Percentiles rank a stretch among this genome's conserved stretches.
Evolutionary conservation across 2,113 vertebrate species (phyloP).

Genomic region (Elephantulus edwardii): DNA sequence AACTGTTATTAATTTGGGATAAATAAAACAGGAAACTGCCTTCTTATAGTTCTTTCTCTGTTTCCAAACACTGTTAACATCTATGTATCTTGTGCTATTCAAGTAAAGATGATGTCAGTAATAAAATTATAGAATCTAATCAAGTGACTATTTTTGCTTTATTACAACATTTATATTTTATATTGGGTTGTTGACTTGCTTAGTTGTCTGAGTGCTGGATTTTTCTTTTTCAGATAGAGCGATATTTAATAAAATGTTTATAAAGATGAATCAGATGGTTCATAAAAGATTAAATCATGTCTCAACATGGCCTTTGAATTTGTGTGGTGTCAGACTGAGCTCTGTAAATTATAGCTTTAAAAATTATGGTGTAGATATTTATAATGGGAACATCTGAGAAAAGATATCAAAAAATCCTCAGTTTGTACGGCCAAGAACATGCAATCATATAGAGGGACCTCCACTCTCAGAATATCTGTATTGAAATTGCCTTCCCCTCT

Average conservation of each 20-base stretch:
- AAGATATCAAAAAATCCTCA: constrained; percentile 20
- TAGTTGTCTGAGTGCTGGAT: constrained; percentile 76
- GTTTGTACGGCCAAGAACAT: not conserved
- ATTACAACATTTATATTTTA: constrained; percentile 73
- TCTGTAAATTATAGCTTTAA: constrained; percentile 74
- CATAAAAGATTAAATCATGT: constrained; percentile 77
- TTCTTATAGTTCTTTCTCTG: constrained; percentile 64
- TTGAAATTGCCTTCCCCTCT: not conserved
- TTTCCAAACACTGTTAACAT: constrained; percentile 71
- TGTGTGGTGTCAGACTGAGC: constrained; percentile 55
- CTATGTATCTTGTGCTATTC: constrained; percentile 70
- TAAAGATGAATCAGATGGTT: constrained; percentile 80
- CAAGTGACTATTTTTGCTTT: constrained; percentile 80
- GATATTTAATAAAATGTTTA: constrained; percentile 83
- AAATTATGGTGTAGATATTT: constrained; percentile 46
- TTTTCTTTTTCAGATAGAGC: constrained; percentile 77
- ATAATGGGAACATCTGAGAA: constrained; percentile 14
- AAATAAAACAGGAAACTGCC: constrained; percentile 66
- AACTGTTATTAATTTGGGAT: constrained; percentile 68
- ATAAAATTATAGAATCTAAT: constrained; percentile 82
- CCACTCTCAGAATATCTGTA: not conserved
- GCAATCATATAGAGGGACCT: not conserved
- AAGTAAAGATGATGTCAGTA: constrained; percentile 81
- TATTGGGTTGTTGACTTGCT: constrained; percentile 59
- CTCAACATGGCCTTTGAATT: constrained; percentile 71